These are phyloP conservation scores for Fistularia tabacaria DNA, from an alignment of 2,797 vertebrate species.

Conservation along the genomic window DNA sequence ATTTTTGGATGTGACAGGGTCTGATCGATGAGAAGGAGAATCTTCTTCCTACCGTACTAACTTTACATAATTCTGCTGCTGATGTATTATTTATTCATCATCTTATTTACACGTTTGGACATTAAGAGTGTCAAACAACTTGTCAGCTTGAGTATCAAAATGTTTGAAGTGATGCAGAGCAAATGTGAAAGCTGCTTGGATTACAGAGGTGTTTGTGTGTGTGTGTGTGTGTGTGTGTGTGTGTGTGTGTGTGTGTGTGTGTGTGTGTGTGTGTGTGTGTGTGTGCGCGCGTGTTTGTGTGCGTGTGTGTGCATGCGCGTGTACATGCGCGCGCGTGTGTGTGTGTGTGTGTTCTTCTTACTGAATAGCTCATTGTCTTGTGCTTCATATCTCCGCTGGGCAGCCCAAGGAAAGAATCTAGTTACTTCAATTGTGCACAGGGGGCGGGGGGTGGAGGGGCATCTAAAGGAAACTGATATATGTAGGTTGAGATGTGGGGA, in stretches of 20 bases:
- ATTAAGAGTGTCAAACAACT: too few relatives aligned
- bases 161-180: too few relatives aligned
- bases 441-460: conserved; percentile 46
- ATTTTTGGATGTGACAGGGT: too few relatives aligned
- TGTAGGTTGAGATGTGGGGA: conserved; percentile 28
- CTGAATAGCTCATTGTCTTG: conserved; percentile 76
- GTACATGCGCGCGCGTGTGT: conserved; percentile 7
- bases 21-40: too few relatives aligned
- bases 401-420: conserved; percentile 70
- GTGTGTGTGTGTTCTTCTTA: conserved; percentile 31
- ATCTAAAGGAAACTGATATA: conserved; percentile 77
- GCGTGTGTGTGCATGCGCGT: conserved; percentile 9
- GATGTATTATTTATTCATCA: too few relatives aligned
- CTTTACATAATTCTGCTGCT: too few relatives aligned
- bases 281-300: not conserved
- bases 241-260: not conserved
- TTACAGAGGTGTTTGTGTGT: not conserved
- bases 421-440: conserved; percentile 73
- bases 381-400: conserved; percentile 65
- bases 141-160: too few relatives aligned
- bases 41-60: too few relatives aligned
- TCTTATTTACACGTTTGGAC: too few relatives aligned
- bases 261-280: not conserved
- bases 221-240: not conserved
- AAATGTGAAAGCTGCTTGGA: too few relatives aligned